Conservation (phyloP, 2,113 vertebrate genomes). For the Blennius ocellaris region DNA sequence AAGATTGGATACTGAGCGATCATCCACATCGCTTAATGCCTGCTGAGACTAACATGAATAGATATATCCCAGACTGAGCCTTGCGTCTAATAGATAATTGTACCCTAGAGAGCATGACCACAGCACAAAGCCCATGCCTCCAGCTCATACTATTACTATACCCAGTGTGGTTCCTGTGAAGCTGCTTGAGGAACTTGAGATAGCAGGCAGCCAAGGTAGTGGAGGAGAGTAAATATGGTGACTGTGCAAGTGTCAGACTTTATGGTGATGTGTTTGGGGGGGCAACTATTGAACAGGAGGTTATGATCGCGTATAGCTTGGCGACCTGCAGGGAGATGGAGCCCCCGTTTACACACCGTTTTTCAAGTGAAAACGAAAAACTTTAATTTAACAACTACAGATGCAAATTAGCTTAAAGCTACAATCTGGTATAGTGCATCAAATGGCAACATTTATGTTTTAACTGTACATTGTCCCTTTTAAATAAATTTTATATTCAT, state of each 20-base stretch:
- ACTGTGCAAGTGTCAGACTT: background rate
- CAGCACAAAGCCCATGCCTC: constrained; percentile 12
- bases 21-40: constrained; percentile 32
- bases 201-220: background rate
- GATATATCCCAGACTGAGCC: constrained; percentile 45
- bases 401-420: no score
- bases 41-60: constrained; percentile 47
- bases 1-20: constrained; percentile 26
- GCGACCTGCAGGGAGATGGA: no score
- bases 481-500: no score
- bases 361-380: no score
- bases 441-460: no score
- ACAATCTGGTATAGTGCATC: no score
- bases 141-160: constrained; percentile 15
- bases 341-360: no score
- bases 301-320: constrained; percentile 2
- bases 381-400: no score
- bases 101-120: constrained; percentile 43
- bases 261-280: constrained; percentile 3
- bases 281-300: constrained; percentile 2
- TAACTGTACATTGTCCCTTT: no score
- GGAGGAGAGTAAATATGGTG: background rate
- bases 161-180: constrained; percentile 27
- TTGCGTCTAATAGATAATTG: constrained; percentile 61
- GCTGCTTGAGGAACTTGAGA: background rate